These are phyloP conservation scores for Drosophila meridionalis DNA, from an alignment of 2,888 invertebrate species.

Conservation along the genomic window DNA sequence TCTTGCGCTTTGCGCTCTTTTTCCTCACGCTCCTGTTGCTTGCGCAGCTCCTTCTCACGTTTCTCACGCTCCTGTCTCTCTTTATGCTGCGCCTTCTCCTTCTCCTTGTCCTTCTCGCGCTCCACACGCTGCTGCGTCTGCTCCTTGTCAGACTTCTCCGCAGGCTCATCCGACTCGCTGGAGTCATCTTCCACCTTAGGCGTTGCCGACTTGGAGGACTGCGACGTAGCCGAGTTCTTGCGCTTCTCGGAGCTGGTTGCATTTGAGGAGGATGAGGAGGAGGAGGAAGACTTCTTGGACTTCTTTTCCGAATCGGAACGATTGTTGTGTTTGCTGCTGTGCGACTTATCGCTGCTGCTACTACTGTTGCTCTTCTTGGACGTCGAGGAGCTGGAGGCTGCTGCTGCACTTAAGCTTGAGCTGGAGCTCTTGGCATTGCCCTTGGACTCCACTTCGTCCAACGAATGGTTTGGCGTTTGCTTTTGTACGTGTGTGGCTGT, in stretches of 20 bases:
- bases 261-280: slow-evolving; percentile 32
- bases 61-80: slow-evolving; percentile 67
- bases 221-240: slow-evolving; percentile 73
- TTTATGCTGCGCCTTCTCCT: slow-evolving; percentile 44
- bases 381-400: slow-evolving; percentile 33
- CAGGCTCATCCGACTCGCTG: slow-evolving; percentile 71
- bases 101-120: slow-evolving; percentile 52
- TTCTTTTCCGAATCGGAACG: slow-evolving; percentile 80
- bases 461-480: slow-evolving; percentile 51
- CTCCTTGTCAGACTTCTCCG: slow-evolving; percentile 50
- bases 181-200: slow-evolving; percentile 72
- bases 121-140: slow-evolving; percentile 33
- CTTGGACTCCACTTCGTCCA: slow-evolving; percentile 52
- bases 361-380: slow-evolving; percentile 46
- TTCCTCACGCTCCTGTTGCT: slow-evolving; percentile 72
- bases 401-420: slow-evolving; percentile 1
- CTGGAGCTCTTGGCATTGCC: slow-evolving; percentile 38
- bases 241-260: slow-evolving; percentile 65
- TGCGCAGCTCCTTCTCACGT: slow-evolving; percentile 58
- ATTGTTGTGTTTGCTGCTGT: slow-evolving; percentile 81
- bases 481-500: slow-evolving; percentile 66
- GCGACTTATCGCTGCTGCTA: slow-evolving; percentile 36
- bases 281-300: slow-evolving; percentile 54
- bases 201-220: slow-evolving; percentile 65
- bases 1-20: slow-evolving; percentile 56